Percentiles rank a stretch among this genome's conserved stretches.
phyloP scores from a whole-genome alignment of 1,140 invertebrate species.

The Drosophila orosa region DNA sequence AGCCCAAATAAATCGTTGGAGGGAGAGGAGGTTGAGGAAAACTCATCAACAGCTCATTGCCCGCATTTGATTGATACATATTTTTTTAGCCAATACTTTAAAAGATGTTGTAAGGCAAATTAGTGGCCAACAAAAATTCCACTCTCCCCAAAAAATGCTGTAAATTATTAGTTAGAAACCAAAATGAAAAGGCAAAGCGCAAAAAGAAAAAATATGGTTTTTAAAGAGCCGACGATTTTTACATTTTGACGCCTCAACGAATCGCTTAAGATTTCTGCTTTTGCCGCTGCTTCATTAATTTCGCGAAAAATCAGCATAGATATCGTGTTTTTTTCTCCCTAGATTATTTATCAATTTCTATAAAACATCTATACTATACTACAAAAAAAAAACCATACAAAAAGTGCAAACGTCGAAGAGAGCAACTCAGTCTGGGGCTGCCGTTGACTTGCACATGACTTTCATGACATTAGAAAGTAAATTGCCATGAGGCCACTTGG shows the following conservation, averaged over 20 bases:
- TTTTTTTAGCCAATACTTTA: slow-evolving; percentile 15
- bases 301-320: slow-evolving; percentile 60
- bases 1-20: slow-evolving; percentile 21
- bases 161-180: slow-evolving; percentile 42
- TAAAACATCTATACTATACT: slow-evolving; percentile 42
- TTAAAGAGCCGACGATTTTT: slow-evolving; percentile 51
- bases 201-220: slow-evolving; percentile 56
- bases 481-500: slow-evolving; percentile 81
- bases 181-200: slow-evolving; percentile 25
- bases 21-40: slow-evolving; percentile 13
- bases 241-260: slow-evolving; percentile 58
- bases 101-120: slow-evolving; percentile 63
- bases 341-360: slow-evolving; percentile 68
- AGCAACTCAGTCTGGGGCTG: slow-evolving; percentile 23
- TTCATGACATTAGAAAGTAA: slow-evolving; percentile 82
- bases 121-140: slow-evolving; percentile 31
- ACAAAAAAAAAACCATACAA: slow-evolving; percentile 12
- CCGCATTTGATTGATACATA: slow-evolving; percentile 60
- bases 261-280: slow-evolving; percentile 19
- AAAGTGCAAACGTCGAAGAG: slow-evolving; percentile 17
- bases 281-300: slow-evolving; percentile 41
- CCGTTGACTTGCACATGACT: slow-evolving; percentile 78
- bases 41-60: slow-evolving; percentile 46
- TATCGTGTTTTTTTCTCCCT: slow-evolving; percentile 36
- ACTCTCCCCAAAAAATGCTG: slow-evolving; percentile 32